phyloP scores from a whole-genome alignment of 2,113 vertebrate genomes.

The Agapornis roseicollis region DNA sequence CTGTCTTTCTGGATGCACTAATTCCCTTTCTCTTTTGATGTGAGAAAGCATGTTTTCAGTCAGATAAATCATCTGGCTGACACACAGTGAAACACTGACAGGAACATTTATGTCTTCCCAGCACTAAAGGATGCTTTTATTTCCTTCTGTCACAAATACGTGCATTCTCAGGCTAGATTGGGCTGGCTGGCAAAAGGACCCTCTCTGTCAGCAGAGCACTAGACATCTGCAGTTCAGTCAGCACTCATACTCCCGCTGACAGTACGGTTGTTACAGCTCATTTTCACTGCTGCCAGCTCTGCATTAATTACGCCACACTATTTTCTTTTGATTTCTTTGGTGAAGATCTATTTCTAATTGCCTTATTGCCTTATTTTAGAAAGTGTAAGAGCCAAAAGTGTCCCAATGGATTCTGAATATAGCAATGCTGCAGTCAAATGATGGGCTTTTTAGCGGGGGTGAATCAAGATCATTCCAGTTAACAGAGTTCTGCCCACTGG shows the following conservation, averaged over 20 bases:
- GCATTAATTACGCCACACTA: not conserved
- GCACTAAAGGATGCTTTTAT: not conserved
- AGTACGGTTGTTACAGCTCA: accelerated
- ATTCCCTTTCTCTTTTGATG: not conserved
- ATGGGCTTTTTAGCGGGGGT: not conserved
- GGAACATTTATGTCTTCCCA: not conserved
- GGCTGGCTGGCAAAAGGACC: not conserved
- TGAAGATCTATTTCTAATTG: not conserved
- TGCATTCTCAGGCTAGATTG: not conserved
- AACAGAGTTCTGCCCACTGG: not conserved
- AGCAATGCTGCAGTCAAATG: not conserved
- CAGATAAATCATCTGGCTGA: not conserved
- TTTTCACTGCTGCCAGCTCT: not conserved
- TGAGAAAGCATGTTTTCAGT: not conserved
- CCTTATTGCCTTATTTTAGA: constrained; percentile 19
- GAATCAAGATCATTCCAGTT: not conserved
- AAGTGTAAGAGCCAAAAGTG: not conserved
- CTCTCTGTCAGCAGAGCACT: not conserved
- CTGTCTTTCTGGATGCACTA: not conserved
- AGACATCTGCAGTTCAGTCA: not conserved
- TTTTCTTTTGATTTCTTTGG: not conserved
- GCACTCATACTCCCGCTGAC: not conserved
- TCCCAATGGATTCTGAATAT: not conserved
- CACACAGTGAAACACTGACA: not conserved
- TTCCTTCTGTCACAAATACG: not conserved